Evolutionary conservation across 2,888 invertebrate species (phyloP).

Genomic region (Thera obeliscata): DNA sequence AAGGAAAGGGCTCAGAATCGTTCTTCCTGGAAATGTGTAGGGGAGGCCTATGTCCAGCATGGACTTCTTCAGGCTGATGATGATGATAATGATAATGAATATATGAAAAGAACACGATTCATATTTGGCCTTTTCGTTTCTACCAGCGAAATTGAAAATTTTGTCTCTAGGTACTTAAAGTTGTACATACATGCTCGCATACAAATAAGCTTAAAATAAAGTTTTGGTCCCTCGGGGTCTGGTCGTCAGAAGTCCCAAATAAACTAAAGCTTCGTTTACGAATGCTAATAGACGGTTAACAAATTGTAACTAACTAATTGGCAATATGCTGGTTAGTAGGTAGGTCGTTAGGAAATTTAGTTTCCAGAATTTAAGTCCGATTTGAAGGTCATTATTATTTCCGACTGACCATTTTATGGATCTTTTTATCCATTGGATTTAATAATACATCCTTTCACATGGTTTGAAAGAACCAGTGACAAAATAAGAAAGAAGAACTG

Average conservation of each 20-base stretch:
- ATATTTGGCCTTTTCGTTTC: conserved; percentile 10
- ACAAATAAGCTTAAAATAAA: conserved; percentile 62
- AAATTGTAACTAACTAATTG: conserved; percentile 43
- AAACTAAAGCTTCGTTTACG: conserved; percentile 49
- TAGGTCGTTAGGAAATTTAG: neutral
- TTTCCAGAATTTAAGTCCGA: neutral
- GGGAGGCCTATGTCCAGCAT: no score
- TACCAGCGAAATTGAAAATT: conserved; percentile 12
- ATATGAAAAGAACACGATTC: no score
- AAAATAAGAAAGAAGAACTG: neutral
- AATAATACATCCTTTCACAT: no score
- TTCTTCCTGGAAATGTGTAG: no score
- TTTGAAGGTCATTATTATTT: neutral
- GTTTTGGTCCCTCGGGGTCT: conserved; percentile 58
- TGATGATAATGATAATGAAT: no score
- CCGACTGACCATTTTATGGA: no score
- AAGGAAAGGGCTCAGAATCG: no score
- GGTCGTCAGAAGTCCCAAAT: conserved; percentile 57
- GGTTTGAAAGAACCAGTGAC: no score
- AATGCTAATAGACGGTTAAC: conserved; percentile 60
- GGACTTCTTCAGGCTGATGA: no score
- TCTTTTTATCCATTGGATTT: no score
- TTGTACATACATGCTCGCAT: conserved; percentile 40
- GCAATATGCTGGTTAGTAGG: conserved; percentile 20
- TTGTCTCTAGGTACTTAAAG: conserved; percentile 18